Evolutionary conservation across 2,113 vertebrate genomes (phyloP), one percentile per base, ranked within the genome.

Genomic region (Podarcis muralis): DNA sequence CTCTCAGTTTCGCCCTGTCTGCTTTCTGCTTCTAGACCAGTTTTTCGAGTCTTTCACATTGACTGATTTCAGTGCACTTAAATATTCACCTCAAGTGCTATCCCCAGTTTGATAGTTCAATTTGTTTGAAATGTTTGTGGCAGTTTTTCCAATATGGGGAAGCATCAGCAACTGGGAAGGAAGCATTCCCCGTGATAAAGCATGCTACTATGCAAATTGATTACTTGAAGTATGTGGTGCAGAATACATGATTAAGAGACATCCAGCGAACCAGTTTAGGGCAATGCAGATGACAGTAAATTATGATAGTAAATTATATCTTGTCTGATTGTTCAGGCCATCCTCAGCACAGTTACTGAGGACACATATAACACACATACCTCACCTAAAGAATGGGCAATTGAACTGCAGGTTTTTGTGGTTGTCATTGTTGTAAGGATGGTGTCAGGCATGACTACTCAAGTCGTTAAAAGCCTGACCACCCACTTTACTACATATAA

Each of bases 61-160:
- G 86, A 81, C 90, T 93, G 75, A 12, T 90, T 92, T 77, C 85
- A 91, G 83, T 35, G 75, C 82, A 87, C 74, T 87, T 90, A 92
- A 94, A 85, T 90, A 22, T 35, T 48, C 72, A 68, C 25, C 72
- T 82, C 75, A 27, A 82, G 74, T 65, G 48, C n/a, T 16, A 40
- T 25, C 69, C 37, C 62, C 53, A 83, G 22, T 77, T 35, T 68
- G 32, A 80, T 32, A 53, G 71, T 68, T 62, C 62, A 79, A 48
- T 69, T 27, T 35, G 18, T 62, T 30, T 81, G 77, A 75, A 88
- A 87, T 15, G 37, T 66, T 83, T 87, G n/a, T 20, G 30, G 6
- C 18, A 78, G 11, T 7, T 30, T 71, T 71, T 71, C 65, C 23
- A 53, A 59, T n/a, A 68, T 74, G 48, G 68, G 32, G 5, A 20